These are phyloP conservation scores for Micromesistius poutassou DNA, from an alignment of 2,797 vertebrate genomes.

Conservation along the genomic window DNA sequence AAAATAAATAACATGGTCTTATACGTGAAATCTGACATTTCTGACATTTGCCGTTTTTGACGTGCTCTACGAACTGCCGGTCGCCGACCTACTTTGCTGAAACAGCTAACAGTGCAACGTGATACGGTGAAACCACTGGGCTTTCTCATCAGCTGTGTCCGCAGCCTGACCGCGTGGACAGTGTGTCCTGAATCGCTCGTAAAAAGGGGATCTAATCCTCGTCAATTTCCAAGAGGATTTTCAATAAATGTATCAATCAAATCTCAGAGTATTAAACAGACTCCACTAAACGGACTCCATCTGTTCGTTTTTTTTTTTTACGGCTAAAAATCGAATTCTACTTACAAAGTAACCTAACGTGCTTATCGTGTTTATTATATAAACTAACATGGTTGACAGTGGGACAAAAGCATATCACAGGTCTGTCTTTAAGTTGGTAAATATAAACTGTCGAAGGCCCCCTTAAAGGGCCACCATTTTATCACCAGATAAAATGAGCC, in stretches of 20 bases:
- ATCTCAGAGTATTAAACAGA: background rate
- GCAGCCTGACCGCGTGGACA: background rate
- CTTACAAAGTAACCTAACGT: background rate
- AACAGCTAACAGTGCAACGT: background rate
- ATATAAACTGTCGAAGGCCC: no score
- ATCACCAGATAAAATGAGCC: no score
- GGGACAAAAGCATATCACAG: no score
- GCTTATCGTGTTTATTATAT: background rate
- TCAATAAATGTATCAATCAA: background rate
- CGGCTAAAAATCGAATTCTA: background rate
- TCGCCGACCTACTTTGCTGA: background rate
- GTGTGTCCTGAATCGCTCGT: background rate
- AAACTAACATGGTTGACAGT: no score
- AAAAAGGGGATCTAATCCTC: no score
- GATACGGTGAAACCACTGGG: background rate
- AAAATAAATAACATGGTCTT: background rate
- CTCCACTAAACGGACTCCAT: no score
- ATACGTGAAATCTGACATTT: background rate
- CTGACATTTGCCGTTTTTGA: background rate
- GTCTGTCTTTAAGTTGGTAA: no score
- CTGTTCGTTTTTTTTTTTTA: background rate
- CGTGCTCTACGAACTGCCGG: no score
- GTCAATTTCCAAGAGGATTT: no score
- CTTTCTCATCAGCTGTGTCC: no score
- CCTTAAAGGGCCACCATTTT: no score